A percentile compares a stretch with the other conserved stretches of the same genome.
These are phyloP conservation scores for Bombus difficillimus DNA, from an alignment of 1,140 invertebrate species.

Conservation along the genomic window DNA sequence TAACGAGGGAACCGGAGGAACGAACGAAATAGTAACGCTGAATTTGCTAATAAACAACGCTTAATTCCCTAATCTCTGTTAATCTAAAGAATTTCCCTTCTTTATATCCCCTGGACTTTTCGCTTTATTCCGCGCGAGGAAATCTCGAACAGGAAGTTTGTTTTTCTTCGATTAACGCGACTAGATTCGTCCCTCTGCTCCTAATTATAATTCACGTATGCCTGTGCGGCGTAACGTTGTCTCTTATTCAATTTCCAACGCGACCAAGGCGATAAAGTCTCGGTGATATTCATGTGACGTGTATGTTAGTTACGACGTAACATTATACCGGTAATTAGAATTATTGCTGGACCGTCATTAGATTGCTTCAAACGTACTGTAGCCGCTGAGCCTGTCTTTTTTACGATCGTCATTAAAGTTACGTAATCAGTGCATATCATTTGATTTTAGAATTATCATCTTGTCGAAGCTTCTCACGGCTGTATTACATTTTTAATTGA, in stretches of 20 bases:
- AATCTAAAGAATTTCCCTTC: neutral
- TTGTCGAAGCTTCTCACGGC: no score
- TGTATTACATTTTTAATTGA: no score
- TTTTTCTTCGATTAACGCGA: neutral
- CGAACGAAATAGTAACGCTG: constrained; percentile 19
- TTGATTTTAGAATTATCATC: no score
- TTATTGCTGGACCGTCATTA: constrained; percentile 4
- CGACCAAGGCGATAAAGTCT: constrained; percentile 8
- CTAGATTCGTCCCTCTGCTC: no score
- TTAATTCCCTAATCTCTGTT: neutral
- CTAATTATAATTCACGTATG: constrained; percentile 6
- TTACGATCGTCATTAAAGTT: neutral
- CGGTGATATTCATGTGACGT: constrained; percentile 19
- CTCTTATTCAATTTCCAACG: constrained; percentile 30
- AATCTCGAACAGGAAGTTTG: neutral
- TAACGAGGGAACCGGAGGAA: neutral
- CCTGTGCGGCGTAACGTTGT: constrained; percentile 3
- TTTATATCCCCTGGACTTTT: neutral
- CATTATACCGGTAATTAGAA: constrained; percentile 13
- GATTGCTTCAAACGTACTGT: neutral
- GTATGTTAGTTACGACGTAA: constrained; percentile 13
- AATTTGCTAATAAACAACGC: constrained; percentile 7
- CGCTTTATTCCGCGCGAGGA: neutral
- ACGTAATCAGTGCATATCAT: no score
- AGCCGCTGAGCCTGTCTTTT: neutral